Evolutionary conservation across 2,888 invertebrate species (phyloP).

Genomic region (Xestia c-nigrum): DNA sequence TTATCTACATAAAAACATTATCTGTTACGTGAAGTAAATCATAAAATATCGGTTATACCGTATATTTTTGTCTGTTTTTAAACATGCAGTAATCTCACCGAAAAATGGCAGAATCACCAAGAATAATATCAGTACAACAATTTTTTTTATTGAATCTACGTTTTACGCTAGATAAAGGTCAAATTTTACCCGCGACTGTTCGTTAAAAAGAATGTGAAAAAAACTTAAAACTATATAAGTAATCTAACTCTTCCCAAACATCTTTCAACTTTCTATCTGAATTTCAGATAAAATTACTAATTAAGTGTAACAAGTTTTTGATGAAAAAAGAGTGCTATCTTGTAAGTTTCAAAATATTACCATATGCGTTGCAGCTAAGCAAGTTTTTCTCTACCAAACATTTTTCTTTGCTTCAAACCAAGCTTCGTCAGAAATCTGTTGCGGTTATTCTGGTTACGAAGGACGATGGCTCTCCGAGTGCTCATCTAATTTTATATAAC

Average conservation of each 20-base stretch:
- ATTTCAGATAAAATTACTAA: not conserved
- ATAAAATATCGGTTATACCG: not conserved
- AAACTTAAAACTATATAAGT: not conserved
- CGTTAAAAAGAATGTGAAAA: not conserved
- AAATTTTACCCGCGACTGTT: not conserved
- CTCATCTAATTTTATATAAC: slow-evolving; percentile 50
- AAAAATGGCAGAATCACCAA: not conserved
- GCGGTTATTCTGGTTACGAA: not conserved
- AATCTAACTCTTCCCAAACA: not conserved
- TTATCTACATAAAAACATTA: not conserved
- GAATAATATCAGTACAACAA: not conserved
- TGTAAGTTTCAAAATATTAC: not conserved
- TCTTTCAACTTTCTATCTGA: not conserved
- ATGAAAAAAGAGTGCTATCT: not conserved
- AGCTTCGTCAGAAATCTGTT: slow-evolving; percentile 13
- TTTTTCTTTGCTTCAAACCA: not conserved
- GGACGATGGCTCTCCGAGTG: slow-evolving; percentile 38
- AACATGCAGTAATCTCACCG: not conserved
- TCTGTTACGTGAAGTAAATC: not conserved
- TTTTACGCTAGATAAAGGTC: not conserved
- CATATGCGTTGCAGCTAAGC: not conserved
- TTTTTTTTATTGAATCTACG: not conserved
- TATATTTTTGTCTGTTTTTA: not conserved
- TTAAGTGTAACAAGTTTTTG: not conserved
- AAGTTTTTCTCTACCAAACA: not conserved